phyloP scores from a whole-genome alignment of 2,797 vertebrate species.

The Tragelaphus oryx region DNA sequence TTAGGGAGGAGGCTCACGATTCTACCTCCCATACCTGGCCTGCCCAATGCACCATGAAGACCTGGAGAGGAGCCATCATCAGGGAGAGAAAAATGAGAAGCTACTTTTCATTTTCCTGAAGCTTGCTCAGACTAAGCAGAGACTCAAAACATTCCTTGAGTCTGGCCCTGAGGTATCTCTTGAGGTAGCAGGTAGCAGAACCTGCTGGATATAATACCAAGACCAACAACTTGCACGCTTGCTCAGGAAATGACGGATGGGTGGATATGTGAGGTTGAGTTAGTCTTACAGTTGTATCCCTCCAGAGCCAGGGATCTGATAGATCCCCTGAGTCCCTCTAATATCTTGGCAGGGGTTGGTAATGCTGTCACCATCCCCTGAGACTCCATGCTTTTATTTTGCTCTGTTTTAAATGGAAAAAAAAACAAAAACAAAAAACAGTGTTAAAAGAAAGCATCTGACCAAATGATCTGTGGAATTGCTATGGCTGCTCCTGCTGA shows the following conservation, averaged over 20 bases:
- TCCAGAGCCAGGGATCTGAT: neutral
- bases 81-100: neutral
- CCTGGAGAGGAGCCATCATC: neutral
- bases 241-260: neutral
- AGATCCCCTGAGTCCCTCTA: neutral
- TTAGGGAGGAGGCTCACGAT: neutral
- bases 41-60: neutral
- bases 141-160: neutral
- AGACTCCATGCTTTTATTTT: constrained; percentile 10
- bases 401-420: neutral
- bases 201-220: neutral
- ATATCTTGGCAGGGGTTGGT: neutral
- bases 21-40: neutral
- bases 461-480: constrained; percentile 50
- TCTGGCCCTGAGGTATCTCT: neutral
- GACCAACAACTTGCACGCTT: neutral
- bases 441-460: constrained; percentile 9
- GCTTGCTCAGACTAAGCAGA: neutral
- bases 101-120: neutral
- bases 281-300: neutral
- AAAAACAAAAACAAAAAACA: neutral
- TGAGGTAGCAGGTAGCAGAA: neutral
- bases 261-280: neutral
- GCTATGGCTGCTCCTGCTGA: neutral
- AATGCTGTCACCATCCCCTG: neutral